These are phyloP conservation scores for Crocodylus rhombifer DNA, from an alignment of 2,797 vertebrate species.

Conservation along the genomic window DNA sequence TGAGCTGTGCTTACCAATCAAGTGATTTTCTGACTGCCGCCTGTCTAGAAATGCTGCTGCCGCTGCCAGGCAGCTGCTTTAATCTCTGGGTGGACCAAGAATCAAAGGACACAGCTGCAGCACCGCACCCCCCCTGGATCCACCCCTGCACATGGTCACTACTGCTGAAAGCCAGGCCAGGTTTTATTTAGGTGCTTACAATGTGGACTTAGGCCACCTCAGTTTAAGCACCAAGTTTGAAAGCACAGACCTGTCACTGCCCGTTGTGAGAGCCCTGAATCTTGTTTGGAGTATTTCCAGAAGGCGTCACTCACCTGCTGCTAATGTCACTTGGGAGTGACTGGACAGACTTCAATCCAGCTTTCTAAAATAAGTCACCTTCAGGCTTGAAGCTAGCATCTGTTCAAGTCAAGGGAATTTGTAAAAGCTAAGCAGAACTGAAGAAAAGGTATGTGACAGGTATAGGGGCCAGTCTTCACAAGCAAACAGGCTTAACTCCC, in stretches of 20 bases:
- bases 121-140: too few species aligned
- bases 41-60: too few species aligned
- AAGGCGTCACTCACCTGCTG: neutral
- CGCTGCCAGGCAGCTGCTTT: too few species aligned
- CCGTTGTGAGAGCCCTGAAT: neutral
- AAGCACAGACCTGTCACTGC: neutral
- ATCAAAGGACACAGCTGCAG: too few species aligned
- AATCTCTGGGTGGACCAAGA: too few species aligned
- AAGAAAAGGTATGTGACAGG: neutral
- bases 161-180: slow-evolving; percentile 1
- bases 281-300: neutral
- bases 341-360: slow-evolving; percentile 1
- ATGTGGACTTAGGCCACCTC: slow-evolving; percentile 14
- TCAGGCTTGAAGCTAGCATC: neutral
- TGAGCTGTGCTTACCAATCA: too few species aligned
- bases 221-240: neutral
- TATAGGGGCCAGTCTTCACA: neutral
- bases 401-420: neutral
- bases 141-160: neutral
- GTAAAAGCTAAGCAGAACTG: neutral
- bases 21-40: too few species aligned
- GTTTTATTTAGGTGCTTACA: slow-evolving; percentile 3
- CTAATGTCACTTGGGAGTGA: neutral
- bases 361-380: slow-evolving; percentile 2
- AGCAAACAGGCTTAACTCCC: slow-evolving; percentile 2